These are phyloP conservation scores for Agrenia bidenticulata DNA, from an alignment of 2,888 invertebrate species.

Conservation along the genomic window DNA sequence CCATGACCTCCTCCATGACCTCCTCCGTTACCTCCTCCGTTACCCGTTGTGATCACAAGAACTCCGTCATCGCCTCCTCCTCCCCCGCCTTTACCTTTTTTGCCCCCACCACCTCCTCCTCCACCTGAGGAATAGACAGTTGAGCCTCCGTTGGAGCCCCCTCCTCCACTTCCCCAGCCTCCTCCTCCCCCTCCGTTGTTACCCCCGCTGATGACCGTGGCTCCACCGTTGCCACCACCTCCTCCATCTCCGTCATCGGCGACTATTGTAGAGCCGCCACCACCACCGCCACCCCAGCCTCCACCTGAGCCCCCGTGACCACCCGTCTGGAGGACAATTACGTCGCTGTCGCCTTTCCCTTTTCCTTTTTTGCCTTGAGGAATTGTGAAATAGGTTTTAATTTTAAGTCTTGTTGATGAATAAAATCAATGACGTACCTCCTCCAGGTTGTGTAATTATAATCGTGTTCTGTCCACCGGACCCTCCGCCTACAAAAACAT, in stretches of 20 bases:
- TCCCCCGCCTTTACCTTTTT: neutral
- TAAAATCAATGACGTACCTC: neutral
- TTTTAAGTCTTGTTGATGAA: neutral
- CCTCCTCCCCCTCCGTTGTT: neutral
- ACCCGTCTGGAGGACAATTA: constrained; percentile 4
- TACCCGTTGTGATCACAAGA: neutral
- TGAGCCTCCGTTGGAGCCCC: neutral
- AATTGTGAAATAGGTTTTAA: too few relatives aligned
- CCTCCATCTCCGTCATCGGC: constrained; percentile 1
- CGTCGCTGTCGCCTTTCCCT: constrained; percentile 6
- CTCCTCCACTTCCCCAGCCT: neutral
- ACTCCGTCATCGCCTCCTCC: constrained; percentile 15
- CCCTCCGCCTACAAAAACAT: constrained; percentile 1
- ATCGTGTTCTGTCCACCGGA: constrained; percentile 6
- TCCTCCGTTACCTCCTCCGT: neutral
- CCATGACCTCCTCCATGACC: too few relatives aligned
- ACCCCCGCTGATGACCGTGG: neutral
- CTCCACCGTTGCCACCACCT: neutral
- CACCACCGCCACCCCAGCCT: constrained; percentile 5
- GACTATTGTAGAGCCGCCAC: neutral
- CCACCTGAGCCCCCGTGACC: constrained; percentile 4
- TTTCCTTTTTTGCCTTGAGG: constrained; percentile 10
- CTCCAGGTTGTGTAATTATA: constrained; percentile 13
- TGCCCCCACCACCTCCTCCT: constrained; percentile 3
- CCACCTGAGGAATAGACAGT: neutral